Evolutionary conservation across 2,113 vertebrate species (phyloP).

Genomic region (Grallaria varia): DNA sequence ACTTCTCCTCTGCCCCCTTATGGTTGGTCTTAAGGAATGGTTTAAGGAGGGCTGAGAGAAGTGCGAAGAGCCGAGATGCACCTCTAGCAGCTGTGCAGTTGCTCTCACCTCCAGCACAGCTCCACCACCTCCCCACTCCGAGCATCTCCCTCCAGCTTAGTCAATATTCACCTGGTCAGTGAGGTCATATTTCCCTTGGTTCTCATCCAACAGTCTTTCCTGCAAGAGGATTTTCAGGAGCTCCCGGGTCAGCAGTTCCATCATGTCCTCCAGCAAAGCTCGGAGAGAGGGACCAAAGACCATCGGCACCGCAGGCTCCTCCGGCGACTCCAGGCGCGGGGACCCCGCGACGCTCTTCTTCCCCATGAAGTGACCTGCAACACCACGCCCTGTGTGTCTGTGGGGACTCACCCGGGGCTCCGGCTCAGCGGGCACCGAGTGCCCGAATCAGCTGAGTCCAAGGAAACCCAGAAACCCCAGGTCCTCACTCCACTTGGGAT

Average conservation of each 20-base stretch:
- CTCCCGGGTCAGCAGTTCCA: conserved; percentile 73
- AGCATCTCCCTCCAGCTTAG: background rate
- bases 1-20: background rate
- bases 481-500: accelerated
- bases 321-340: conserved; percentile 20
- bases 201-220: conserved; percentile 69
- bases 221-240: conserved; percentile 73
- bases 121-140: background rate
- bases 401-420: accelerated
- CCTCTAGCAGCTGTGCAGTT: background rate
- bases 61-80: background rate
- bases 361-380: conserved; percentile 93
- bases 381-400: accelerated
- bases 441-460: accelerated
- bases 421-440: accelerated
- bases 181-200: conserved; percentile 26
- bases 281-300: conserved; percentile 37
- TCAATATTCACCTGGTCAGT: conserved; percentile 74
- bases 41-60: background rate
- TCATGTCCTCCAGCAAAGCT: conserved; percentile 62
- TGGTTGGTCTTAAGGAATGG: background rate
- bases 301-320: conserved; percentile 20
- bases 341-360: conserved; percentile 84
- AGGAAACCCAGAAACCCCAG: background rate
- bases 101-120: background rate